phyloP scores from a whole-genome alignment of 2,888 invertebrate species.

The Volucella zonaria region DNA sequence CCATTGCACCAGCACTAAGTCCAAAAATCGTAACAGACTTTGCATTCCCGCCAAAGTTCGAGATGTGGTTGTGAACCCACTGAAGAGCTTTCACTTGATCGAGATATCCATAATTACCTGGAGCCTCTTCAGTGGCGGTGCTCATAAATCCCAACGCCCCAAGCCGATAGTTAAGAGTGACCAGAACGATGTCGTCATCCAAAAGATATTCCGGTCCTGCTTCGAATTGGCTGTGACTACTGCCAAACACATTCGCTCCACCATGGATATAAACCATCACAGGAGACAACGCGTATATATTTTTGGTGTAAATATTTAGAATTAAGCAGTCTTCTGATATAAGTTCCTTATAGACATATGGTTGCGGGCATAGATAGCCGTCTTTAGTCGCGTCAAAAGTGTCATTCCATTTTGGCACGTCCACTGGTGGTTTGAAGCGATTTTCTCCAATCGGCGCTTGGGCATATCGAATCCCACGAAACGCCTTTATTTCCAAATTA shows the following conservation, averaged over 20 bases:
- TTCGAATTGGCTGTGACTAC: conserved; percentile 76
- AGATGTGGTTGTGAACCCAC: conserved; percentile 87
- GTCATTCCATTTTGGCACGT: conserved; percentile 78
- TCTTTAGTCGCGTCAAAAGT: conserved; percentile 81
- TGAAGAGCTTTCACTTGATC: conserved; percentile 87
- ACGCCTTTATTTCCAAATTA: conserved; percentile 82
- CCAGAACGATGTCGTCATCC: conserved; percentile 79
- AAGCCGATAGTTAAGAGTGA: conserved; percentile 80
- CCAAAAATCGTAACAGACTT: conserved; percentile 86
- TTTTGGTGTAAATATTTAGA: conserved; percentile 85
- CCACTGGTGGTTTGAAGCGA: conserved; percentile 82
- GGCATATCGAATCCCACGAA: conserved; percentile 83
- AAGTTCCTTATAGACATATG: conserved; percentile 32
- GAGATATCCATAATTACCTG: conserved; percentile 87
- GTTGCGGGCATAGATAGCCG: conserved; percentile 81
- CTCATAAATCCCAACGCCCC: conserved; percentile 84
- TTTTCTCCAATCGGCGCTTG: conserved; percentile 81
- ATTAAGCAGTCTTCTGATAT: conserved; percentile 86
- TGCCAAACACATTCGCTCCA: conserved; percentile 78
- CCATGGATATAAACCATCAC: conserved; percentile 80
- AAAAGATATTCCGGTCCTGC: conserved; percentile 79
- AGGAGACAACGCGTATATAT: conserved; percentile 67
- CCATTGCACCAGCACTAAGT: conserved; percentile 83
- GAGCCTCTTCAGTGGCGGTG: conserved; percentile 85
- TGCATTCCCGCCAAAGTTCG: conserved; percentile 87